These are phyloP conservation scores for Notamacropus eugenii DNA, from an alignment of 2,797 vertebrate species.

Conservation along the genomic window DNA sequence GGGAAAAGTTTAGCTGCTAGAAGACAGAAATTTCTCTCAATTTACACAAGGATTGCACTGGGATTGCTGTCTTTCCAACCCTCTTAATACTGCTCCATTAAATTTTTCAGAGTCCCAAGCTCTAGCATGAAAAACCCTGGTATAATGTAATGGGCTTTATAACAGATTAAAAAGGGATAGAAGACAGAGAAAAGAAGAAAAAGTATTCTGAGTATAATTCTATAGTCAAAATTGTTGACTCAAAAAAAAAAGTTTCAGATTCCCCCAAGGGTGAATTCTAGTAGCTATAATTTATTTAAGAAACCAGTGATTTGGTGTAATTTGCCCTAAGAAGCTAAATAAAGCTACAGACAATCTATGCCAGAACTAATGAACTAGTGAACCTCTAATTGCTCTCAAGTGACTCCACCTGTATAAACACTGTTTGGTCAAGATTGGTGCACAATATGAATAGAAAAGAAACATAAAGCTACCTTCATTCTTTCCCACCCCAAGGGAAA, in stretches of 20 bases:
- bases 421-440: not conserved
- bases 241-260: slow-evolving; percentile 39
- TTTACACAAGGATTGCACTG: not conserved
- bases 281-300: slow-evolving; percentile 70
- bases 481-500: not conserved
- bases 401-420: slow-evolving; percentile 39
- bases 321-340: slow-evolving; percentile 67
- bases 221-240: slow-evolving; percentile 31
- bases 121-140: not conserved
- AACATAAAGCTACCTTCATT: not conserved
- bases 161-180: not conserved
- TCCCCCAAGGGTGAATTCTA: slow-evolving; percentile 48
- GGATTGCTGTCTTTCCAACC: not conserved
- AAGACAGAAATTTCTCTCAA: not conserved
- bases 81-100: not conserved
- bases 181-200: slow-evolving; percentile 3
- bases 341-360: slow-evolving; percentile 43
- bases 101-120: not conserved
- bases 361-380: slow-evolving; percentile 27
- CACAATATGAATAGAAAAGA: not conserved
- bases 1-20: not conserved
- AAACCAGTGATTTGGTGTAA: slow-evolving; percentile 71
- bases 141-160: not conserved
- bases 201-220: not conserved
- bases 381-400: slow-evolving; percentile 43